Evolutionary conservation across 2,888 invertebrate genomes (phyloP), one percentile per base, ranked within the genome.

Genomic region (Hypomecis atomaria): DNA sequence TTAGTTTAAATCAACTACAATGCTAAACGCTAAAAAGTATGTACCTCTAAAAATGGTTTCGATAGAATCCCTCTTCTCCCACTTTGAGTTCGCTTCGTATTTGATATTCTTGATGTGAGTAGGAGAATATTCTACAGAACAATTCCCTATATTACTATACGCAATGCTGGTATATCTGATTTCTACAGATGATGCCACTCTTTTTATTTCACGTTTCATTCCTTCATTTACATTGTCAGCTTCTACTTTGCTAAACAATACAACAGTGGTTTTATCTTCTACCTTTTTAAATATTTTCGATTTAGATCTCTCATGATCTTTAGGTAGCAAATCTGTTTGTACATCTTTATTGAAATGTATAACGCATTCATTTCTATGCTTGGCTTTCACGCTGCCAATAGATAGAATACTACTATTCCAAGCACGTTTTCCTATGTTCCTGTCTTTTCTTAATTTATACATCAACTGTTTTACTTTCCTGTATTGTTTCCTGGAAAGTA

Each of bases 1-100:
- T 23, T 23, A 23, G 23, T 23, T 23, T 23, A 23, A 23, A 23
- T 23, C 23, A 23, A 23, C 3, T 23, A 23, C 23, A 23, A 23
- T 23, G 23, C 3, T 23, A 23, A 23, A 23, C 23, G 3, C 23
- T 37, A 40, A 45, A 36, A 61, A 38, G 34, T 33, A 13, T 42
- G 11, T 73, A 88, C 90, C 86, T 87, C 82, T 86, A 54, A 86
- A 90, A 67, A 91, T 78, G 8, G 89, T 89, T 62, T 82, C 81
- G 57, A 90, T 70, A 1, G 89, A 88, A 63, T 74, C 67, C 34
- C 73, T 68, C 57, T 75, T 70, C 53, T 65, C 67, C 11, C 59
- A 48, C 10, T 63, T 61, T 42, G 76, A 34, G 55, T 72, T 77
- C 0, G 75, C 68, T 37, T 38, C 8, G 40, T 36, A 23, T n/a